Percentiles rank a stretch among this genome's conserved stretches.
Conservation (phyloP, 2,888 invertebrate species). For the Tridacna gigas region DNA sequence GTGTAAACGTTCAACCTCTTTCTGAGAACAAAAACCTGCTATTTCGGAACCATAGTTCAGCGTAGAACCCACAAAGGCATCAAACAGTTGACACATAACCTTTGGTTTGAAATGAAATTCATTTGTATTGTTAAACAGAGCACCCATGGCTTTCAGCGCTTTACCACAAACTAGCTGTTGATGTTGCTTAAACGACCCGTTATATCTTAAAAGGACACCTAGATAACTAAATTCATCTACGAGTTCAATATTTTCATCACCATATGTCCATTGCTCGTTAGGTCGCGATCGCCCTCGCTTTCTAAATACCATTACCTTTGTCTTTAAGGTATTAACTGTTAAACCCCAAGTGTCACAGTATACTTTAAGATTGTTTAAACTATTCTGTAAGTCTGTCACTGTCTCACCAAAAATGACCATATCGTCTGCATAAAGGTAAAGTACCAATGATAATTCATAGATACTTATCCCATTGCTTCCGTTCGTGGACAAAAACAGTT, state of each 20-base stretch:
- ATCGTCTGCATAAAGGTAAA: constrained; percentile 46
- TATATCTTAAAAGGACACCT: constrained; percentile 28
- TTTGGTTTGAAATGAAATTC: constrained; percentile 6
- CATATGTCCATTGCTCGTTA: constrained; percentile 35
- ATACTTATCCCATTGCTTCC: constrained; percentile 3
- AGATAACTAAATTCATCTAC: constrained; percentile 36
- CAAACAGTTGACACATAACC: constrained; percentile 39
- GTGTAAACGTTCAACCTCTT: constrained; percentile 37
- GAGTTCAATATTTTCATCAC: constrained; percentile 7
- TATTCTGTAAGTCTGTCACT: constrained; percentile 17
- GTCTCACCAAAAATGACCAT: constrained; percentile 33
- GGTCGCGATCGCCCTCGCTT: constrained; percentile 2
- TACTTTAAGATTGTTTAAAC: constrained; percentile 1
- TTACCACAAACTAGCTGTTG: constrained; percentile 18
- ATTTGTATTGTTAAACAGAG: constrained; percentile 17
- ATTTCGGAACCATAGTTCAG: constrained; percentile 36
- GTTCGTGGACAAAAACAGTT: background rate
- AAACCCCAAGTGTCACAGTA: constrained; percentile 43
- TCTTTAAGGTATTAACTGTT: constrained; percentile 27
- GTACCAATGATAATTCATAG: background rate
- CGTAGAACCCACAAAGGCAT: constrained; percentile 22
- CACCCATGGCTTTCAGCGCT: constrained; percentile 31
- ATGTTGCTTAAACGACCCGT: constrained; percentile 18
- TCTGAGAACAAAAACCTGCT: constrained; percentile 21
- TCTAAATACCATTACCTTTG: constrained; percentile 35